Base-by-base conservation (phyloP, 1,140 invertebrate genomes). In the Anoplophora glabripennis region DNA sequence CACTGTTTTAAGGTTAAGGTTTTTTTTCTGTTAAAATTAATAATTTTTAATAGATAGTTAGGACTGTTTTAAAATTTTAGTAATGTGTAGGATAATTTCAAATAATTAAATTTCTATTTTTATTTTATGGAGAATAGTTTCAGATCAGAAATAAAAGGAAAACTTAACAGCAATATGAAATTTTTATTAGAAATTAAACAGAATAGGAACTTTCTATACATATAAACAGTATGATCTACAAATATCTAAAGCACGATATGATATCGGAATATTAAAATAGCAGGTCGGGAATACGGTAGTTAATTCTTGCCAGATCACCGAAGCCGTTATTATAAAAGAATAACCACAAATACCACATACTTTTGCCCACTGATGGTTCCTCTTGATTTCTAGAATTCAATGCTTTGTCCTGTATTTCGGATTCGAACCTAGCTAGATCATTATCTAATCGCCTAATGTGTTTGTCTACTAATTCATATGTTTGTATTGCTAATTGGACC, bases 381-480 rank as follows among this genome's bases (percentile, higher is more conserved):
- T 85, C 84, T 64, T 84, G 80, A 34, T 81, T 81, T 46, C 87
- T 79, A 14, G 86, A 86, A 63, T 83, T 89, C 36, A 90, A 75
- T 9, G 89, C 89, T 81, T 96, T 96, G 69, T 98, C 95, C 77
- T 97, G 95, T 69, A 98, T 92, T 79, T 98, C 95, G 8, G 92
- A 89, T 76, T 98, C 95, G 76, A 99, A 98, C 56, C 94, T 84
- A 2, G 94, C 93, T 63, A 99, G 81, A 79, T 98, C 96, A 40
- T 94, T 93, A 75, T 99, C 96, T 59, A 99, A 79, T 59, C 94
- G 86, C 63, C 95, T 81, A 64, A 98, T 98, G 75, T 98, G 95
- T 79, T 98, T 98, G 72, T 98, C 96, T n/a, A 98, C 95, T 75
- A 98, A 80, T 80, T 99, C 96, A 76, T 99, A 99, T 0, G 95